Evolutionary conservation across 2,113 vertebrate genomes (phyloP), one percentile per base, ranked within the genome.

Genomic region (Eulacestoma nigropectus): DNA sequence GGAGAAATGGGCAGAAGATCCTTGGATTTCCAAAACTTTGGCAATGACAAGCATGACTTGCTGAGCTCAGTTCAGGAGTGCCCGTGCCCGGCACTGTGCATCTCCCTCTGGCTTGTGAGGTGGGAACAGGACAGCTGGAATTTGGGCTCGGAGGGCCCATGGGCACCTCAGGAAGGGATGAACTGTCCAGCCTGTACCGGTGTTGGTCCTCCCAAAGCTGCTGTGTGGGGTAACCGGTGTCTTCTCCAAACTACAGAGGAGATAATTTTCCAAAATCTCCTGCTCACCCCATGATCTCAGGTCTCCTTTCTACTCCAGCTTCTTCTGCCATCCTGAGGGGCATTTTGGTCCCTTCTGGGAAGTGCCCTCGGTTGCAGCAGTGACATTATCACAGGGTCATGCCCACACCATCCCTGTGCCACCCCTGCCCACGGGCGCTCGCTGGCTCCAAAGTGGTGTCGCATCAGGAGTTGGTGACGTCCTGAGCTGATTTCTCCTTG

Each of bases 351-450:
- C 35, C 21, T 52, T 39, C 21, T 92, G 78, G 72, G 56, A 42
- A 39, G 33, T 22, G 41, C 6, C 1, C 49, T 56, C 3, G 4
- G 16, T 7, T 16, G 23, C 52, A 74, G 37, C 20, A 1, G 41
- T 84, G 92, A 42, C 20, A 2, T 41, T 32, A 4, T 14, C 9
- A 3, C 37, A 20, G 47, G 65, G 33, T 9, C 0, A 0, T 57
- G 76, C 47, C 21, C 29, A 3, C 23, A 1, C 39, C 26, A 5
- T 11, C 47, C 64, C 55, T 2, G 1, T 9, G 73, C 39, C 72
- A 25, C 9, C 60, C 46, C 41, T 41, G 8, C 63, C 62, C 2
- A 0, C 0, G 0, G 3, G 37, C 67, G 20, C 20, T n/a, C 32
- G 16, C 44, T 46, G 44, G 20, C 47, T n/a, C n/a, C n/a, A n/a